Conservation (phyloP, 2,888 invertebrate genomes). For the Epinotia demarniana region DNA sequence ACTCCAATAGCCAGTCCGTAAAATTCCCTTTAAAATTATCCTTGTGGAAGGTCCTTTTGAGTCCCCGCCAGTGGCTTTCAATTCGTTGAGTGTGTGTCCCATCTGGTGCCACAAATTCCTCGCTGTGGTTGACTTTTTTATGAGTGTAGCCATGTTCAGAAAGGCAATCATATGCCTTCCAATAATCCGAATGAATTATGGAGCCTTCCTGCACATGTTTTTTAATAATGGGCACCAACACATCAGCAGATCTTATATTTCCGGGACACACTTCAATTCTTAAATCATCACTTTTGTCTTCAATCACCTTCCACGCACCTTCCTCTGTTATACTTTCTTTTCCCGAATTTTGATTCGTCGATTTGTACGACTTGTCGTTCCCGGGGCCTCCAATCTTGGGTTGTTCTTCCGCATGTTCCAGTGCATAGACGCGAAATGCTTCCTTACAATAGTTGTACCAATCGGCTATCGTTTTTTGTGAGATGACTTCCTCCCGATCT, state of each 20-base stretch:
- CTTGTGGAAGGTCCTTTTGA: not conserved
- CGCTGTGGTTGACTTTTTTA: not conserved
- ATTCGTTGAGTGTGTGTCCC: slow-evolving; percentile 49
- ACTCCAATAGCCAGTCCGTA: not conserved
- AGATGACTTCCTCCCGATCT: not conserved
- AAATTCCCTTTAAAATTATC: not conserved
- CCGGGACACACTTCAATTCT: not conserved
- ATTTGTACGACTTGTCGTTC: not conserved
- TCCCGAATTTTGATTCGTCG: not conserved
- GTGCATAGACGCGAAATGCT: not conserved
- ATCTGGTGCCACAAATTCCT: slow-evolving; percentile 46
- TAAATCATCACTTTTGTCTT: not conserved
- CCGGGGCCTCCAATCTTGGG: not conserved
- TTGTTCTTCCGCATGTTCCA: not conserved
- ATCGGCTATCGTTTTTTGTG: not conserved
- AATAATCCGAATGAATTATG: too few relatives aligned
- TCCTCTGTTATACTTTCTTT: not conserved
- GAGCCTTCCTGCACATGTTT: too few relatives aligned
- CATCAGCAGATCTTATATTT: not conserved
- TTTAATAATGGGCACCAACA: too few relatives aligned
- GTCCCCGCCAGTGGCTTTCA: slow-evolving; percentile 48
- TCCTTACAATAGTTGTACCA: not conserved
- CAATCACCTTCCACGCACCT: not conserved
- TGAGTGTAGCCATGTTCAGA: not conserved
- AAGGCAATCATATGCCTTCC: not conserved